A percentile compares a stretch with the other conserved stretches of the same genome.
These are phyloP conservation scores for Dendronephthya gigantea DNA, from an alignment of 64 coral and sea anemone genomes.

Conservation along the genomic window DNA sequence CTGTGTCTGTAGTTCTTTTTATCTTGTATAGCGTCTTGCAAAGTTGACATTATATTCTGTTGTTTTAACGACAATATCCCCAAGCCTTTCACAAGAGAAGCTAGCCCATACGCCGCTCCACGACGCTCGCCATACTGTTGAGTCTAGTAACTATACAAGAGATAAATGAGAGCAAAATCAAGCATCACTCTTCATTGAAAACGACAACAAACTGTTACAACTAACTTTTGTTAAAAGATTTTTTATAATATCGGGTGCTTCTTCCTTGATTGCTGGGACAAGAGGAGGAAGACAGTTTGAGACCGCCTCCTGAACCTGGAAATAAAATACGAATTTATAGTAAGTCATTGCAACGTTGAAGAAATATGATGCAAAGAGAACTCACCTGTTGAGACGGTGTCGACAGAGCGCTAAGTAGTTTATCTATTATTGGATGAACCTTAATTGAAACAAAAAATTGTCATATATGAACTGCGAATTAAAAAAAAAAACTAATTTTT, in stretches of 20 bases:
- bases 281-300: slow-evolving; percentile 92
- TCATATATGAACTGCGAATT: no score
- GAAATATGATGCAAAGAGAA: background rate
- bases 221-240: slow-evolving; percentile 69
- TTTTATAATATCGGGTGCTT: slow-evolving; percentile 85
- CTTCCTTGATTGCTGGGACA: slow-evolving; percentile 80
- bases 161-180: background rate
- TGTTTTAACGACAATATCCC: slow-evolving; percentile 95
- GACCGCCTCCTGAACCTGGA: slow-evolving; percentile 90
- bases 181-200: no score
- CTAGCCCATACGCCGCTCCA: slow-evolving; percentile 84
- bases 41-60: slow-evolving; percentile 79
- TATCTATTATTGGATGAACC: slow-evolving; percentile 87
- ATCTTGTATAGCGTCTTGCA: slow-evolving; percentile 97
- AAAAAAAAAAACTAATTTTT: no score
- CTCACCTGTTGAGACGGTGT: slow-evolving; percentile 92
- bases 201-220: no score
- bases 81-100: slow-evolving; percentile 78
- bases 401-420: slow-evolving; percentile 65
- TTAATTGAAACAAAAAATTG: slow-evolving; percentile 5
- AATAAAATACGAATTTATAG: background rate
- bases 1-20: slow-evolving; percentile 92
- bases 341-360: background rate
- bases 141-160: slow-evolving; percentile 62
- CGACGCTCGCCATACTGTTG: slow-evolving; percentile 81